These are phyloP conservation scores for Zosterops pallidus DNA, from an alignment of 2,113 vertebrate genomes.

Conservation along the genomic window DNA sequence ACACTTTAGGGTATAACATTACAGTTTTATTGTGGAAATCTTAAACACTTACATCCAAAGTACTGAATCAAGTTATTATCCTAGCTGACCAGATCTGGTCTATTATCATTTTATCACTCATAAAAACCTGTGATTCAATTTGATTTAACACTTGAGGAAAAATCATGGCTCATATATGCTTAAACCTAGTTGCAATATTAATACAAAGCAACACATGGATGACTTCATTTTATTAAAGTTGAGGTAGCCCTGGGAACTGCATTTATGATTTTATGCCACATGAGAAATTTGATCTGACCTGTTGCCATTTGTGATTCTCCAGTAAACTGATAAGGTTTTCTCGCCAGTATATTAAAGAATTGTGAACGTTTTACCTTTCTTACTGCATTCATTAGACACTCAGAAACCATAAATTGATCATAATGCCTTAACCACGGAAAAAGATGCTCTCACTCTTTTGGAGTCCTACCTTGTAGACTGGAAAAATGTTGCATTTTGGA, in stretches of 20 bases:
- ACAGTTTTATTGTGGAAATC: constrained; percentile 95
- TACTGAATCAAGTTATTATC: constrained; percentile 95
- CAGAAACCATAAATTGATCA: background rate
- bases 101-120: constrained; percentile 80
- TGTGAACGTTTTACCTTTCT: constrained; percentile 20
- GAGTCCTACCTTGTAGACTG: background rate
- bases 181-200: constrained; percentile 71
- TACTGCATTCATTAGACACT: constrained; percentile 22
- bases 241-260: constrained; percentile 70
- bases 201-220: constrained; percentile 74
- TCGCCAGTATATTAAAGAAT: constrained; percentile 7
- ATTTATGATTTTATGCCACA: constrained; percentile 58
- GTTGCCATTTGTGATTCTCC: constrained; percentile 57
- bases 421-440: background rate
- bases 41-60: constrained; percentile 96
- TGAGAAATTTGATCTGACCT: constrained; percentile 68
- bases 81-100: constrained; percentile 80
- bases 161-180: constrained; percentile 61
- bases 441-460: background rate
- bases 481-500: constrained; percentile 11
- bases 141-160: constrained; percentile 76
- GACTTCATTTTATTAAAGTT: constrained; percentile 80
- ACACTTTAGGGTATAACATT: constrained; percentile 96
- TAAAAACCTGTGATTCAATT: constrained; percentile 80
- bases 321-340: constrained; percentile 62